Evolutionary conservation across 1,140 invertebrate species (phyloP), one percentile per base, ranked within the genome.

Genomic region (Drosophila kohkoa): DNA sequence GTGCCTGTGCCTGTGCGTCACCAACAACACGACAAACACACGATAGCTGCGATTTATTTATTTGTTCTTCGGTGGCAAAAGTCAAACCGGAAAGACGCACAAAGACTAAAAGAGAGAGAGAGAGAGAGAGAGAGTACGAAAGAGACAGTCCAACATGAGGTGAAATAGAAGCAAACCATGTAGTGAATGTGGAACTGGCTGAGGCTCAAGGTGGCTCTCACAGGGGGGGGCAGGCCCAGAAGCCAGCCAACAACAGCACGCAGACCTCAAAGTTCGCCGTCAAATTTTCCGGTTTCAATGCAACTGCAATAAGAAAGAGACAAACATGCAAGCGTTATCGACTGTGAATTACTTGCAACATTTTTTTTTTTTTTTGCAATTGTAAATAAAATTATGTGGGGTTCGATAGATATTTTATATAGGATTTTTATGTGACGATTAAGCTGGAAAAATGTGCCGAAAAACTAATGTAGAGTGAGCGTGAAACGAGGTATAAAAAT

Each of bases 11-110:
- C 49, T 58, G 62, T 83, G 80, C 80, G 81, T 79, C 80, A 82
- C 70, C 59, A 62, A 28, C 70, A 41, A 73, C 54, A 75, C 58
- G 45, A 75, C 41, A 54, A 55, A 41, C 67, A 60, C 68, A 60
- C 68, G 75, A 70, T 76, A 86, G 58, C 82, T 66, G 75, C 59
- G 54, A 79, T 79, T 82, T 82, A 86, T 82, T 81, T 85, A 60
- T 80, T 81, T 81, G 49, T 62, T 45, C 52, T 66, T 58, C 67
- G 49, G 57, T 69, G 48, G 67, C 67, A 69, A 69, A 69, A 45
- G 68, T 70, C 49, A 65, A 72, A 57, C 69, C 69, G 69, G 60
- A 72, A 72, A 72, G 69, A 58, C 52, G 8, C 43, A 64, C 32
- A 63, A 15, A 57, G 3, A 46, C 20, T n/a, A 59, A 28, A 6